phyloP scores from a whole-genome alignment of 2,888 invertebrate species.

The Stenurella melanura region DNA sequence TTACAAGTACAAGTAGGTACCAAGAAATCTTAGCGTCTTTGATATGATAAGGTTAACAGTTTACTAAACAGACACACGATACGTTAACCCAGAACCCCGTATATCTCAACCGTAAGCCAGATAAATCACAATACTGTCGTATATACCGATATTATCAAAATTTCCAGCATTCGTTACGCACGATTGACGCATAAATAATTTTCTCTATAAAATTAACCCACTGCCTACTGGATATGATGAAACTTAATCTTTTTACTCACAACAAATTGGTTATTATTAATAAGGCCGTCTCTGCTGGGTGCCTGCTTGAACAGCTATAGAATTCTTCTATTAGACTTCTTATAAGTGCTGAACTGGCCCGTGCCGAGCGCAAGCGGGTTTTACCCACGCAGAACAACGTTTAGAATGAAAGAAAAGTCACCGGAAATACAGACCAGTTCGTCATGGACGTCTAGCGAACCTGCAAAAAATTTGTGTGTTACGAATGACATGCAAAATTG shows the following conservation, averaged over 20 bases:
- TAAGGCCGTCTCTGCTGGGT: constrained; percentile 48
- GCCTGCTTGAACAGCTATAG: constrained; percentile 30
- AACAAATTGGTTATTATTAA: constrained; percentile 56
- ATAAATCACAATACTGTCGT: constrained; percentile 12
- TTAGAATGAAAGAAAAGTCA: constrained; percentile 43
- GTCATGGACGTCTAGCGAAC: constrained; percentile 48
- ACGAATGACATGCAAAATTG: neutral
- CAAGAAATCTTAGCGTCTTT: too few species aligned
- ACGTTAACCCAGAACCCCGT: neutral
- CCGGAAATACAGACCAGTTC: constrained; percentile 55
- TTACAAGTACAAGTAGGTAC: too few species aligned
- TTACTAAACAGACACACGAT: too few species aligned
- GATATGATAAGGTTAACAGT: too few species aligned
- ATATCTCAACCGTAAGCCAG: neutral
- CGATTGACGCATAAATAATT: constrained; percentile 49
- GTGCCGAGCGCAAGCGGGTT: constrained; percentile 55
- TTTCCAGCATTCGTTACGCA: constrained; percentile 50
- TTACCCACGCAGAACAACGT: constrained; percentile 49
- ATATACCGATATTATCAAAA: constrained; percentile 48
- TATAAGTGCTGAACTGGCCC: constrained; percentile 47
- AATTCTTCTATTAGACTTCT: constrained; percentile 36
- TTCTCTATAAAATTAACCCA: constrained; percentile 31
- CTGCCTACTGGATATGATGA: constrained; percentile 47
- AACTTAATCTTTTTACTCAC: constrained; percentile 53
- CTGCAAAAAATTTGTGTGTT: constrained; percentile 21